Base-by-base conservation (phyloP, 2,113 vertebrate genomes). In the Himantopus leucocephalus region DNA sequence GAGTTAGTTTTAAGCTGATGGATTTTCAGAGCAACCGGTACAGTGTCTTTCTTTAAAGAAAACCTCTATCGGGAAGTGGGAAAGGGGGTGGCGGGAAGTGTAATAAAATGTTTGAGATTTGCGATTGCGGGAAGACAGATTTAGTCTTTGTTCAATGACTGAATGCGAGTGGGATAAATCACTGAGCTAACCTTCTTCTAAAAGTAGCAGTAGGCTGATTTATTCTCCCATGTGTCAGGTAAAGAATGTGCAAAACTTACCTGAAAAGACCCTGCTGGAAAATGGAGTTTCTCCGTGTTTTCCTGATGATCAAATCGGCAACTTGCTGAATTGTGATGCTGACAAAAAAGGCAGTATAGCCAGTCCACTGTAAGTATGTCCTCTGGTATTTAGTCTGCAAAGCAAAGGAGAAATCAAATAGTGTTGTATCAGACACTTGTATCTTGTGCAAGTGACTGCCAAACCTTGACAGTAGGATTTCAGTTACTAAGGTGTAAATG, bases 251-350 rank as follows among this genome's bases (percentile, higher is more conserved):
- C 26, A 17, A 4, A 37, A 18, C 76, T 30, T 92, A 98, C 98
- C 97, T 97, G 96, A 98, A 98, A 72, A 98, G 96, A 17, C 98
- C 98, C 76, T 99, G 98, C 23, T 97, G 98, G 97, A 98, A 98
- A 45, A 98, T 95, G 39, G 98, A 99, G 68, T 98, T 99, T 21
- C 98, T 97, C 10, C 98, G 67, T 6, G 98, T 99, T 96, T 99
- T 99, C 90, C 98, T 97, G 96, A 99, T 99, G 88, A 99, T 98
- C 81, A 99, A 83, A 53, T 98, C 98, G 14, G 98, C 98, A 74
- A 98, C 97, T 89, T 99, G 98, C 84, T 98, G 97, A 59, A 98
- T 92, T 50, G 98, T 98, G 94, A 99, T 98, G 95, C 97, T 98
- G 88, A 98, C 95, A n/a, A 99, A 99, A 89, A 98, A 99, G 68